These are phyloP conservation scores for Thunnus maccoyii DNA, from an alignment of 2,113 vertebrate genomes.

Conservation along the genomic window DNA sequence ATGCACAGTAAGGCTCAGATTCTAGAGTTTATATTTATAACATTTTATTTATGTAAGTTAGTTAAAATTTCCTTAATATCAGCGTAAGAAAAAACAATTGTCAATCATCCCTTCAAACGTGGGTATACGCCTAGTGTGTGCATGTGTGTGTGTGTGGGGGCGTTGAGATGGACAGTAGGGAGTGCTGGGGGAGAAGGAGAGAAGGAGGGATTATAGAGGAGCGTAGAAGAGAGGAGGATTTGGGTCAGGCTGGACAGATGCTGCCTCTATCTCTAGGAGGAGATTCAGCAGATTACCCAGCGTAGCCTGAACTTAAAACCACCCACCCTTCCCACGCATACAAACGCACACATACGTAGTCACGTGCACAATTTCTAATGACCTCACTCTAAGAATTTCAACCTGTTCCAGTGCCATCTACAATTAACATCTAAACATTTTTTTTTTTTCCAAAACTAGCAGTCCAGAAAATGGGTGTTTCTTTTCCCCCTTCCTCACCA, in stretches of 20 bases:
- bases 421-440: neutral
- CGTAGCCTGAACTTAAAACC: constrained; percentile 30
- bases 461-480: neutral
- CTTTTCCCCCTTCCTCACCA: neutral
- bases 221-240: constrained; percentile 67
- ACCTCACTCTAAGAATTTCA: neutral
- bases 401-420: neutral
- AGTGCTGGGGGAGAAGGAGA: neutral
- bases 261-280: constrained; percentile 67
- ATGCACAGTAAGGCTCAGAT: too few relatives aligned
- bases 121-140: neutral
- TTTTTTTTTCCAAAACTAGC: neutral
- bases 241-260: constrained; percentile 79
- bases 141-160: neutral
- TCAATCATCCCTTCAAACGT: too few relatives aligned
- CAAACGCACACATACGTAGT: constrained; percentile 3
- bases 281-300: constrained; percentile 76
- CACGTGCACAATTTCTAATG: neutral
- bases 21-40: too few relatives aligned
- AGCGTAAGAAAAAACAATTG: too few relatives aligned
- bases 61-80: too few relatives aligned
- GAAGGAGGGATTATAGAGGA: constrained; percentile 60
- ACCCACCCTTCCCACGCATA: neutral
- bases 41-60: too few relatives aligned
- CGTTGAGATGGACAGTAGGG: constrained; percentile 35